phyloP scores from a whole-genome alignment of 2,797 vertebrate genomes.

The Callimico goeldii region DNA sequence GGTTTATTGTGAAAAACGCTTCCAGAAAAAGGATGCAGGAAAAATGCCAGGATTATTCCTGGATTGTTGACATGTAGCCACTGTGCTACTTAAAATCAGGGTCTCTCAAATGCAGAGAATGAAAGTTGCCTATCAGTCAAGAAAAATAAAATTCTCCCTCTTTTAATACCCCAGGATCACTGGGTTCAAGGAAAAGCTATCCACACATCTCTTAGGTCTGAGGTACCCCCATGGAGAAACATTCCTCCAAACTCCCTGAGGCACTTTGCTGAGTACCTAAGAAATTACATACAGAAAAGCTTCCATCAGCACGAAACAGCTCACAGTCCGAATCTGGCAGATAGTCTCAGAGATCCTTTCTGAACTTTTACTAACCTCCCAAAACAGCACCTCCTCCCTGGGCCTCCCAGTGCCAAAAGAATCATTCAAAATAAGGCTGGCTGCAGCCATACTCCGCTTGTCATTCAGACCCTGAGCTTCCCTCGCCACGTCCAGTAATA shows the following conservation, averaged over 20 bases:
- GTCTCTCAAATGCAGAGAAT: background rate
- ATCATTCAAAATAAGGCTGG: background rate
- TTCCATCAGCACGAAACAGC: background rate
- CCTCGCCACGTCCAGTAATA: background rate
- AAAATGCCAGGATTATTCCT: constrained; percentile 23
- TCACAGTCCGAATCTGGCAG: background rate
- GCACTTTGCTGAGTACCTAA: background rate
- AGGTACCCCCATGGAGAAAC: background rate
- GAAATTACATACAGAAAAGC: background rate
- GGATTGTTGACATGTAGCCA: background rate
- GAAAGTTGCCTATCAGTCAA: background rate
- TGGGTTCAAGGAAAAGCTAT: constrained; percentile 1
- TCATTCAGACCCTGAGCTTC: background rate
- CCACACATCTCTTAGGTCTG: background rate
- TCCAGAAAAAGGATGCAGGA: background rate
- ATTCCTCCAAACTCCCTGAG: background rate
- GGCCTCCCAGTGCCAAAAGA: background rate
- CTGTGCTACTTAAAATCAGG: background rate
- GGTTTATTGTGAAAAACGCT: constrained; percentile 49
- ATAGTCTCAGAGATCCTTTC: background rate
- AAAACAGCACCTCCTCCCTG: background rate
- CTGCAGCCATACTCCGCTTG: background rate
- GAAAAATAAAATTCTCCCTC: background rate
- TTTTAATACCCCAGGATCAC: constrained; percentile 24
- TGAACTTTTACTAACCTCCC: background rate